Base-by-base conservation (phyloP, 2,113 vertebrate genomes). In the Sterrhoptilus dennistouni region DNA sequence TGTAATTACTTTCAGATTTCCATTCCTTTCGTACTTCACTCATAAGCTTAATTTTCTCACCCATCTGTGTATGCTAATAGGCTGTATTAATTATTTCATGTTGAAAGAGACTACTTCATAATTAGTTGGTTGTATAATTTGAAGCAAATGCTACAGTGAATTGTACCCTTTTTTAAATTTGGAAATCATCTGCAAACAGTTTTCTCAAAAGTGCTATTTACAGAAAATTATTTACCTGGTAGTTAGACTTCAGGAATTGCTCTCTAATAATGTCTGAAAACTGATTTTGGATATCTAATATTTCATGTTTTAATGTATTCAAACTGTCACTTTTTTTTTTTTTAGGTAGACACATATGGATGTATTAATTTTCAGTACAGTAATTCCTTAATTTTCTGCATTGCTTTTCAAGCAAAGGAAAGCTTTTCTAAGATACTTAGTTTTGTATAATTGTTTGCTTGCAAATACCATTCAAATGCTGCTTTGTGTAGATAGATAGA, bases 61-160 rank as follows among this genome's bases (percentile, higher is more conserved):
- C 80, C 87, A 88, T 89, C 89, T 92, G 84, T 87, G 49, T 60
- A 35, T 72, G 66, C 23, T 83, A 11, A 90, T 95, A 13, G 8
- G 36, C 80, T 88, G 74, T 76, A 85, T 89, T 95, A 91, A 74
- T 95, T 87, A 65, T 85, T 79, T 60, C n/a, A 28, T 77, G 47
- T 45, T 84, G 59, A 86, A 96, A 97, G 47, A 75, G 21, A 59
- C 40, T 83, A 61, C 38, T 91, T 93, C 68, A 47, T 95, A 92
- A 95, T 96, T 96, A 94, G 88, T 84, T 79, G 50, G 27, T 71
- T 91, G 53, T 78, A 36, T 72, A 68, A 92, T 85, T 91, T 79
- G 59, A 76, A 92, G 53, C 33, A 96, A 96, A 85, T 83, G 56
- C 40, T 90, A 63, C 24, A 50, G 42, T 78, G 70, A 88, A 68